phyloP scores from a whole-genome alignment of 1,140 invertebrate genomes.

The Drosophila takahashii region DNA sequence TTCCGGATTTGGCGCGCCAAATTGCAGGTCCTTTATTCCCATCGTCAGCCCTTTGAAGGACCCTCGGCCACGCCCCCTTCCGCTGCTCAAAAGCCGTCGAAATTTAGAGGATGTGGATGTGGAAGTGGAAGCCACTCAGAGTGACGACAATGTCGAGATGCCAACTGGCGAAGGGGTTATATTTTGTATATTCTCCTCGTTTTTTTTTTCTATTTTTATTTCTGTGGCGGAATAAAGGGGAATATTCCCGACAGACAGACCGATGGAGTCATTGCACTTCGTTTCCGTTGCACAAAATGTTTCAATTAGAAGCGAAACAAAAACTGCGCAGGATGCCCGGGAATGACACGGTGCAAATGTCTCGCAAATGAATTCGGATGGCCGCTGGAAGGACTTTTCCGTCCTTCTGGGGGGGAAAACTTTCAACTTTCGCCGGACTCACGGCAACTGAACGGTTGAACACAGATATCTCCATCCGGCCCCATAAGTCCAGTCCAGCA shows the following conservation, averaged over 20 bases:
- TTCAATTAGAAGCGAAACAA: slow-evolving; percentile 64
- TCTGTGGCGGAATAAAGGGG: background rate
- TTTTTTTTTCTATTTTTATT: background rate
- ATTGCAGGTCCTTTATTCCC: slow-evolving; percentile 18
- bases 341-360: background rate
- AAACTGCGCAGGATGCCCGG: slow-evolving; percentile 25
- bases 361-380: slow-evolving; percentile 12
- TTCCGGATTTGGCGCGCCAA: slow-evolving; percentile 29
- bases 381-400: slow-evolving; percentile 1
- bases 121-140: slow-evolving; percentile 16
- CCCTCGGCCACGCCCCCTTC: background rate
- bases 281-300: slow-evolving; percentile 55
- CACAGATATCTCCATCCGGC: slow-evolving; percentile 1
- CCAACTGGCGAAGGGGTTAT: background rate
- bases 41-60: slow-evolving; percentile 6
- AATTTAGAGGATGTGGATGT: slow-evolving; percentile 17
- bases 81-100: background rate
- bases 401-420: slow-evolving; percentile 14
- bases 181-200: background rate
- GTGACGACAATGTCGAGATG: slow-evolving; percentile 12
- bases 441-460: slow-evolving; percentile 19
- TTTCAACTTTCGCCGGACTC: slow-evolving; percentile 18
- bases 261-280: slow-evolving; percentile 49
- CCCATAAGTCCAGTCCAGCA: slow-evolving; percentile 1
- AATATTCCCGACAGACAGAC: slow-evolving; percentile 3